These are phyloP conservation scores for Drosophila emarginata DNA, from an alignment of 2,888 invertebrate genomes.

Conservation along the genomic window DNA sequence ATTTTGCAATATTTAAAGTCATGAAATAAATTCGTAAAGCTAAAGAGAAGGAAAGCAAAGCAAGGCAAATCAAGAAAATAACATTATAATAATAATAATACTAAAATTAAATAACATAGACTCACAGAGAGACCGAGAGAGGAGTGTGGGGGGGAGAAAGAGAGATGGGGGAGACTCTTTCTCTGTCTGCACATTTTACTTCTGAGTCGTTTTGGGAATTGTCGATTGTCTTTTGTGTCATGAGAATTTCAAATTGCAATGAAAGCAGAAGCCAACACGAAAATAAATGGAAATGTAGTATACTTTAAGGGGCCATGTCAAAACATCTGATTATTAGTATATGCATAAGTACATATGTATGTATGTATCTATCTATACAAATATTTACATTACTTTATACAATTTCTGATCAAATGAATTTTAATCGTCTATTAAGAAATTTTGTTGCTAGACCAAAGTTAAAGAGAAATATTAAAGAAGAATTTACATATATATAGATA, in stretches of 20 bases:
- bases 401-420: too few relatives aligned
- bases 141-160: not conserved
- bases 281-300: constrained; percentile 34
- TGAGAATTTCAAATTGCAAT: constrained; percentile 8
- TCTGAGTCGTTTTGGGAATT: constrained; percentile 6
- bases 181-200: not conserved
- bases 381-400: too few relatives aligned
- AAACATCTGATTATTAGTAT: not conserved
- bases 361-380: not conserved
- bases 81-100: constrained; percentile 1
- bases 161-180: not conserved
- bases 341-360: not conserved
- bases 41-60: constrained; percentile 13
- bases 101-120: not conserved
- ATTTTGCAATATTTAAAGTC: constrained; percentile 16
- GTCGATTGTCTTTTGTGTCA: constrained; percentile 1
- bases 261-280: constrained; percentile 4
- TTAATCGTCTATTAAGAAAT: too few relatives aligned
- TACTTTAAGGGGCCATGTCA: not conserved
- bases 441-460: too few relatives aligned
- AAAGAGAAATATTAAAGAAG: too few relatives aligned
- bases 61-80: constrained; percentile 2
- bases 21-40: not conserved
- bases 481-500: too few relatives aligned
- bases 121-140: not conserved